phyloP scores from a whole-genome alignment of 2,113 vertebrate genomes.

The Eupsittula cactorum region DNA sequence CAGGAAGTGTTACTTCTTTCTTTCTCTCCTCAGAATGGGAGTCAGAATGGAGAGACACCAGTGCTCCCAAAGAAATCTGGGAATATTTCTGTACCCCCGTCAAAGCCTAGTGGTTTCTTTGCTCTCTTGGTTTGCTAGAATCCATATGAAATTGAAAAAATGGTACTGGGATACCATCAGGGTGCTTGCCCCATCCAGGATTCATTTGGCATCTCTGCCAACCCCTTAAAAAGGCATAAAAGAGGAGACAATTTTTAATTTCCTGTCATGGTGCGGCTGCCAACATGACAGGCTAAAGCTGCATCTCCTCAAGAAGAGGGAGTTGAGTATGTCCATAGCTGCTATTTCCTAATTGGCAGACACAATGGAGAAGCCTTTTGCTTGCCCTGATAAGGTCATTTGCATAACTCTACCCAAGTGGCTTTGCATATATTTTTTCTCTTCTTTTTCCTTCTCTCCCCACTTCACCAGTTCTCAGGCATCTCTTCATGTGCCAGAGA shows the following conservation, averaged over 20 bases:
- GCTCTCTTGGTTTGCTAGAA: not conserved
- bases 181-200: not conserved
- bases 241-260: constrained; percentile 39
- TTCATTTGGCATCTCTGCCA: constrained; percentile 4
- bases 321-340: not conserved
- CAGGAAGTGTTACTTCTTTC: not conserved
- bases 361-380: constrained; percentile 27
- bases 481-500: not conserved
- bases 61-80: not conserved
- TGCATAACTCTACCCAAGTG: constrained; percentile 36
- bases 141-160: not conserved
- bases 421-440: constrained; percentile 26
- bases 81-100: not conserved
- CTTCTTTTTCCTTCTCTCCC: not conserved
- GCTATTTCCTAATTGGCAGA: constrained; percentile 30
- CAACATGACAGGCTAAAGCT: constrained; percentile 25
- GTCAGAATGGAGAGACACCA: not conserved
- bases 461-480: not conserved
- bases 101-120: not conserved
- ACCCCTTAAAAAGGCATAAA: constrained; percentile 7
- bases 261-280: constrained; percentile 8
- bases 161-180: not conserved
- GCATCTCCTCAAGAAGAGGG: constrained; percentile 25
- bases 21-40: not conserved
- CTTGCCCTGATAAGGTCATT: constrained; percentile 51